These are phyloP conservation scores for Leptoclinus maculatus DNA, from an alignment of 2,797 vertebrate genomes.

Conservation along the genomic window DNA sequence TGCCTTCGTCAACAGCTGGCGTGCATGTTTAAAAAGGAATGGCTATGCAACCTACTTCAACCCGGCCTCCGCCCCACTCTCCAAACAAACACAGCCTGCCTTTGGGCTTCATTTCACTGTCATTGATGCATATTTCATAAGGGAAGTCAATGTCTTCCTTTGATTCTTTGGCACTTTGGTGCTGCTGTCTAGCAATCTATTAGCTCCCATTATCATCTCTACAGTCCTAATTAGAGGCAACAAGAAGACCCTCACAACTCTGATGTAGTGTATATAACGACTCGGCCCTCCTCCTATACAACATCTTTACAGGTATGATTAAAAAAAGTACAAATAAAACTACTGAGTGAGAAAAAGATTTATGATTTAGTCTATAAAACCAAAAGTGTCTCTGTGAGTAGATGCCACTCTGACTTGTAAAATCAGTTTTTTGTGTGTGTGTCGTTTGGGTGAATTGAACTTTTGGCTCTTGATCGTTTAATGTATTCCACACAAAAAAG, in stretches of 20 bases:
- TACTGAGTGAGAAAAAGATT: not conserved
- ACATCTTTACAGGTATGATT: not conserved
- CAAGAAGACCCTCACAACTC: constrained; percentile 23
- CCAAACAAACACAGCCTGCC: constrained; percentile 67
- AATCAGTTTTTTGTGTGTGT: not conserved
- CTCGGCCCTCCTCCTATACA: not conserved
- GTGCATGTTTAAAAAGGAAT: constrained; percentile 14
- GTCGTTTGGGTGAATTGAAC: not conserved
- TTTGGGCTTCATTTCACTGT: constrained; percentile 72
- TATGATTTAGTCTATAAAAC: not conserved
- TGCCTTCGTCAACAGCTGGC: constrained; percentile 70
- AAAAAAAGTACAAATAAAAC: not conserved
- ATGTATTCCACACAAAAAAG: not conserved
- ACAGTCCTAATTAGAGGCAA: constrained; percentile 55
- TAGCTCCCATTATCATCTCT: constrained; percentile 66
- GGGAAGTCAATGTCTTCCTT: constrained; percentile 66
- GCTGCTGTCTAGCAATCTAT: constrained; percentile 69
- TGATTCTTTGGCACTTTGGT: constrained; percentile 65
- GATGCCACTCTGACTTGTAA: not conserved
- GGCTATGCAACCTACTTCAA: constrained; percentile 61
- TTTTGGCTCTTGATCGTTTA: not conserved
- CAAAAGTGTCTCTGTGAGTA: not conserved
- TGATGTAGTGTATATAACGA: not conserved
- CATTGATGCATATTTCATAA: constrained; percentile 77
- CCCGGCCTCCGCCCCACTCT: constrained; percentile 37